Evolutionary conservation across 2,888 invertebrate genomes (phyloP).

Genomic region (Ethmia dodecea): DNA sequence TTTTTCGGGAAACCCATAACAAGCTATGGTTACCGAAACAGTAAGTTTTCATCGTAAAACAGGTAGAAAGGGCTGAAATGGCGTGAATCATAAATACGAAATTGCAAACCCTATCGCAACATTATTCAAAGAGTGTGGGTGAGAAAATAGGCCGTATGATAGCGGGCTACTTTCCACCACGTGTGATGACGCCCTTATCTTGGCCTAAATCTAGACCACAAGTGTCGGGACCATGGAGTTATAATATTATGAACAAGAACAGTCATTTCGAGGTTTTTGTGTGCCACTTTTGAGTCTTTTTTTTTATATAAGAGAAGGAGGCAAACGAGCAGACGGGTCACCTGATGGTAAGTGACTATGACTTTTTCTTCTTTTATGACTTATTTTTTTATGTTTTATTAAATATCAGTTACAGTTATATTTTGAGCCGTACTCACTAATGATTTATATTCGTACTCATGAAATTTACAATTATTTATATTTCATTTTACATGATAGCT

Average conservation of each 20-base stretch:
- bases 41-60: slow-evolving; percentile 1
- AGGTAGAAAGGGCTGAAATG: slow-evolving; percentile 4
- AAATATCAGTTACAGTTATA: too few relatives aligned
- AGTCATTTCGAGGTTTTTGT: too few relatives aligned
- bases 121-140: slow-evolving; percentile 56
- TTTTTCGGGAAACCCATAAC: too few relatives aligned
- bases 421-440: too few relatives aligned
- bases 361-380: too few relatives aligned
- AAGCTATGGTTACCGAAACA: neutral
- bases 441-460: neutral
- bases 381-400: too few relatives aligned
- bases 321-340: too few relatives aligned
- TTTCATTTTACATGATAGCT: neutral
- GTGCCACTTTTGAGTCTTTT: too few relatives aligned
- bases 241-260: too few relatives aligned
- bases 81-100: slow-evolving; percentile 19
- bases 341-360: too few relatives aligned
- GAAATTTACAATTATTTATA: neutral
- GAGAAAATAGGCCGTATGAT: slow-evolving; percentile 62
- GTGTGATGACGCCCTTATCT: slow-evolving; percentile 65
- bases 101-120: slow-evolving; percentile 43
- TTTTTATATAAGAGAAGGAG: too few relatives aligned
- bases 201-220: slow-evolving; percentile 60
- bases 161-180: slow-evolving; percentile 39
- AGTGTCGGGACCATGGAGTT: too few relatives aligned